Percentiles rank a stretch among this genome's conserved stretches.
These are phyloP conservation scores for Drosophila hamatofila DNA, from an alignment of 2,888 invertebrate species.

Conservation along the genomic window DNA sequence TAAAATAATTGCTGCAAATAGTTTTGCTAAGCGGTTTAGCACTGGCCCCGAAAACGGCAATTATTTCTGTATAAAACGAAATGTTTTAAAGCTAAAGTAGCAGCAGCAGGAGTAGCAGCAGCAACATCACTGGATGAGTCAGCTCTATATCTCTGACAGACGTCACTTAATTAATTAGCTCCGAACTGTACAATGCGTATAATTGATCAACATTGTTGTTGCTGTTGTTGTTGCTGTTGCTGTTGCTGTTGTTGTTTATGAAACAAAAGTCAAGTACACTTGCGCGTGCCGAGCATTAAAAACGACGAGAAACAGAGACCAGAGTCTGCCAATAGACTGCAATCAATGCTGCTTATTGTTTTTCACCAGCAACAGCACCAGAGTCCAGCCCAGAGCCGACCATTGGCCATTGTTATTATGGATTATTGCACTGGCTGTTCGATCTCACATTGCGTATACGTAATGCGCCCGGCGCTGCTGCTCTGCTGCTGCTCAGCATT, in stretches of 20 bases:
- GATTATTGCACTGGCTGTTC: constrained; percentile 59
- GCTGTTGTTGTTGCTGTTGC: not conserved
- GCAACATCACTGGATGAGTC: not conserved
- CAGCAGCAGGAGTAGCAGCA: not conserved
- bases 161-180: constrained; percentile 65
- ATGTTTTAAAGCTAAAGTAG: constrained; percentile 13
- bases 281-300: constrained; percentile 65
- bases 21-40: constrained; percentile 62
- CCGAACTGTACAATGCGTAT: constrained; percentile 45
- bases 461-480: constrained; percentile 35
- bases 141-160: constrained; percentile 21
- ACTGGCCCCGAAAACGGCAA: constrained; percentile 34
- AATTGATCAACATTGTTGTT: constrained; percentile 46
- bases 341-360: constrained; percentile 66
- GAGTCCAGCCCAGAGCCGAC: not conserved
- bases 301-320: constrained; percentile 34
- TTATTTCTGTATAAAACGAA: constrained; percentile 35
- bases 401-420: constrained; percentile 73
- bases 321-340: constrained; percentile 49
- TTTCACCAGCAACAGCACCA: constrained; percentile 23
- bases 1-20: constrained; percentile 72
- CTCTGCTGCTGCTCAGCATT: constrained; percentile 46
- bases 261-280: constrained; percentile 73
- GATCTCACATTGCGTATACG: constrained; percentile 57
- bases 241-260: constrained; percentile 49